Percentiles rank a stretch among this genome's conserved stretches.
These are phyloP conservation scores for Agrilus biguttatus DNA, from an alignment of 2,888 invertebrate genomes.

Conservation along the genomic window DNA sequence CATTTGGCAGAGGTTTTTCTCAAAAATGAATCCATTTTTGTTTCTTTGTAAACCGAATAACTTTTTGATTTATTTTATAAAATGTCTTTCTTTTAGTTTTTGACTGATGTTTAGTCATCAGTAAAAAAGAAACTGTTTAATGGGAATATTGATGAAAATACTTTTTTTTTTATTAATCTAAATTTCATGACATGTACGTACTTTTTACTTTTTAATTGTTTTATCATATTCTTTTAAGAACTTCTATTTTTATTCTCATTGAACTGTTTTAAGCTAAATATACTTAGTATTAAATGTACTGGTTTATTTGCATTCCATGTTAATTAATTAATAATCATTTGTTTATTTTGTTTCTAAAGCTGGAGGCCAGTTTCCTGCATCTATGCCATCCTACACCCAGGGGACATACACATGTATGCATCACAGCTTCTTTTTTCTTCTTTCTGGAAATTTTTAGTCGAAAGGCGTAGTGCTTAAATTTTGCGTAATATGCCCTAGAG, in stretches of 20 bases:
- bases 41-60: no score
- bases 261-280: neutral
- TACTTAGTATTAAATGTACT: neutral
- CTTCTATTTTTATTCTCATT: neutral
- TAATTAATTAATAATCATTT: constrained; percentile 19
- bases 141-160: no score
- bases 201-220: neutral
- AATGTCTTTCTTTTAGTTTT: no score
- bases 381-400: constrained; percentile 67
- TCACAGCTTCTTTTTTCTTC: constrained; percentile 11
- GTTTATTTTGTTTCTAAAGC: constrained; percentile 38
- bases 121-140: no score
- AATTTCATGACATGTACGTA: neutral
- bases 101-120: no score
- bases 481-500: no score
- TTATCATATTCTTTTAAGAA: neutral
- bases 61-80: no score
- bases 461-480: no score
- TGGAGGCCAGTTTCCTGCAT: constrained; percentile 69
- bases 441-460: no score
- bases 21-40: no score
- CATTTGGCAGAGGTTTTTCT: no score
- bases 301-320: constrained; percentile 9
- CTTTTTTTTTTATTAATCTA: neutral
- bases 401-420: constrained; percentile 83